Conservation (phyloP, 1,140 invertebrate genomes). For the Cotesia chilonis region DNA sequence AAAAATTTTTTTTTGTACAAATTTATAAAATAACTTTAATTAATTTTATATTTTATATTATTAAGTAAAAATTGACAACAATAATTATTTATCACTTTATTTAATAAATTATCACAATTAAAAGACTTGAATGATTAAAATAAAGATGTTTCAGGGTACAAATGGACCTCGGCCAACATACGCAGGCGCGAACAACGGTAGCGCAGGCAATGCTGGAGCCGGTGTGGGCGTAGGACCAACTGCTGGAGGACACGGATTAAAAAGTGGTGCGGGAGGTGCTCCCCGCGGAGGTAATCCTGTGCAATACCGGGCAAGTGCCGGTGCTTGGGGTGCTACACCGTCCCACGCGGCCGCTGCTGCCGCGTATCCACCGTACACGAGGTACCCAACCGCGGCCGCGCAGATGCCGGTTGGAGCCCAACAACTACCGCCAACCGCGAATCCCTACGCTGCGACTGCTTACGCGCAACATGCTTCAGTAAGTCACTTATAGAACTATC, state of each 20-base stretch:
- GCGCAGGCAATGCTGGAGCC: constrained; percentile 56
- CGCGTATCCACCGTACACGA: constrained; percentile 57
- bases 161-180: constrained; percentile 63
- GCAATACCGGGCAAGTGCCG: constrained; percentile 58
- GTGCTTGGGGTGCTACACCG: constrained; percentile 56
- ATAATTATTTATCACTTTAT: too few species aligned
- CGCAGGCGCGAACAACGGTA: constrained; percentile 62
- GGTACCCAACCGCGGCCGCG: constrained; percentile 58
- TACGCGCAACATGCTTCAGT: constrained; percentile 64
- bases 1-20: too few species aligned
- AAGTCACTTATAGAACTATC: constrained; percentile 36
- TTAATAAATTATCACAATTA: too few species aligned
- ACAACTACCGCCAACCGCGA: constrained; percentile 59
- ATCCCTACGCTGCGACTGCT: constrained; percentile 61
- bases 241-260: constrained; percentile 52
- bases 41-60: too few species aligned
- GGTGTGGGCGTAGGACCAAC: constrained; percentile 50
- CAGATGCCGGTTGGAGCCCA: constrained; percentile 60
- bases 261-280: constrained; percentile 56
- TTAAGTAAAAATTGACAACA: too few species aligned
- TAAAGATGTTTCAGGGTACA: constrained; percentile 54
- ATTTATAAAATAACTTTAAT: too few species aligned
- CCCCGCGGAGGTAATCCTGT: constrained; percentile 60
- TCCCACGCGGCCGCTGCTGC: constrained; percentile 58
- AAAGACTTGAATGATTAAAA: background rate